These are phyloP conservation scores for Callaeas wilsoni DNA, from an alignment of 2,113 vertebrate species.

Conservation along the genomic window DNA sequence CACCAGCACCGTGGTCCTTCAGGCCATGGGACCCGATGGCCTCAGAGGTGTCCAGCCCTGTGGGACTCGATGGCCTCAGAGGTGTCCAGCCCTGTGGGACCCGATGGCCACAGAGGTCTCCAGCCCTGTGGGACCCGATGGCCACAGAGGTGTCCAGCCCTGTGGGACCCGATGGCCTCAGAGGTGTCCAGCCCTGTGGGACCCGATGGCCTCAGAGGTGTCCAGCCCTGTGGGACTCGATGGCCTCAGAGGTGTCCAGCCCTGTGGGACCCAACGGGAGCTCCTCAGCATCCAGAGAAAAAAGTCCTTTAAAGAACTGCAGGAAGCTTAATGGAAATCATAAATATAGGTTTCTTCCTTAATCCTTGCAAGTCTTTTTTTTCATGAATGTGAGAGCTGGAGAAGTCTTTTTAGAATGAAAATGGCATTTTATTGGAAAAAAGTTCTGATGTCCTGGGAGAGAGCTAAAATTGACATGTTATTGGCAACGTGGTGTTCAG, in stretches of 20 bases:
- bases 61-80: background rate
- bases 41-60: background rate
- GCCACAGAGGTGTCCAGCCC: too few species aligned
- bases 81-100: too few species aligned
- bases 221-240: too few species aligned
- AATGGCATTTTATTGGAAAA: background rate
- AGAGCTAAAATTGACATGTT: background rate
- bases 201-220: background rate
- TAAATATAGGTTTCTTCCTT: background rate
- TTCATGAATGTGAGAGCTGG: background rate
- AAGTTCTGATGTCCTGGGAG: background rate
- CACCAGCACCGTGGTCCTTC: background rate
- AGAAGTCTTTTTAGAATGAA: background rate
- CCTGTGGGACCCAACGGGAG: accelerated
- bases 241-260: background rate
- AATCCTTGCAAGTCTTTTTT: background rate
- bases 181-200: too few species aligned
- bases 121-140: background rate
- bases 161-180: background rate
- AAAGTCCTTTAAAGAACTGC: background rate
- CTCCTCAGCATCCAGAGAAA: background rate
- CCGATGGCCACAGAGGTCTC: background rate
- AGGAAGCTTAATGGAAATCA: background rate
- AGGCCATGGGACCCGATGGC: accelerated
- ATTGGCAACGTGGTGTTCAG: background rate